These are phyloP conservation scores for Sialis lutaria DNA, from an alignment of 2,888 invertebrate species.

Conservation along the genomic window DNA sequence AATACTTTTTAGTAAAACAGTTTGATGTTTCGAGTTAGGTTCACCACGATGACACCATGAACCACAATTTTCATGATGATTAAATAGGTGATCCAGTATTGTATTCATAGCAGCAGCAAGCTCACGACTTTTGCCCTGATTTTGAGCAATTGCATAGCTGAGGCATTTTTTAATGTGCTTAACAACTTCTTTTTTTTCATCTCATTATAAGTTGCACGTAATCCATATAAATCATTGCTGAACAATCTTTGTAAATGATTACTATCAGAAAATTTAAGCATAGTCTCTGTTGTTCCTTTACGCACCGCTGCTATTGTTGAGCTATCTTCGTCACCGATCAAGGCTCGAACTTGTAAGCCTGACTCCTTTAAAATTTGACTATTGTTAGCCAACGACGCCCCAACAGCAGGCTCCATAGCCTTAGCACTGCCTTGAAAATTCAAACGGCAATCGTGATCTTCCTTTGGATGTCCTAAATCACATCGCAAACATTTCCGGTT, in stretches of 20 bases:
- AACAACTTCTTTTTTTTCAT: not conserved
- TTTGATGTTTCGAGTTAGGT: too few relatives aligned
- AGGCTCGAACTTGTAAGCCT: constrained; percentile 10
- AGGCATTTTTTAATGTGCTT: too few relatives aligned
- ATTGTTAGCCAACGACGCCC: constrained; percentile 10
- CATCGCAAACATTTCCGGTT: constrained; percentile 13
- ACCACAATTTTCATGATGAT: too few relatives aligned
- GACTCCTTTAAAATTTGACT: constrained; percentile 11
- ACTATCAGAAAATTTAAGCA: constrained; percentile 11
- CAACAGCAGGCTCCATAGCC: too few relatives aligned
- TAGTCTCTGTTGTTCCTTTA: constrained; percentile 7
- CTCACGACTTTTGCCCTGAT: too few relatives aligned
- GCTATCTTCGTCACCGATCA: constrained; percentile 15
- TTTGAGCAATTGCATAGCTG: too few relatives aligned
- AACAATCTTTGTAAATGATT: constrained; percentile 12
- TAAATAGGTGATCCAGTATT: too few relatives aligned
- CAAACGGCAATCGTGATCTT: constrained; percentile 14
- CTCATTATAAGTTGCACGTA: not conserved
- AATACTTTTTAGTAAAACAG: too few relatives aligned
- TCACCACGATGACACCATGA: too few relatives aligned
- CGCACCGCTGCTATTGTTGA: constrained; percentile 12
- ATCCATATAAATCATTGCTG: constrained; percentile 10
- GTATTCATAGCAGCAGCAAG: too few relatives aligned
- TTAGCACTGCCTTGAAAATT: constrained; percentile 16
- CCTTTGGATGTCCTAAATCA: constrained; percentile 9